Evolutionary conservation across 1,140 invertebrate genomes (phyloP), one percentile per base, ranked within the genome.

Genomic region (Meteorus sp.): DNA sequence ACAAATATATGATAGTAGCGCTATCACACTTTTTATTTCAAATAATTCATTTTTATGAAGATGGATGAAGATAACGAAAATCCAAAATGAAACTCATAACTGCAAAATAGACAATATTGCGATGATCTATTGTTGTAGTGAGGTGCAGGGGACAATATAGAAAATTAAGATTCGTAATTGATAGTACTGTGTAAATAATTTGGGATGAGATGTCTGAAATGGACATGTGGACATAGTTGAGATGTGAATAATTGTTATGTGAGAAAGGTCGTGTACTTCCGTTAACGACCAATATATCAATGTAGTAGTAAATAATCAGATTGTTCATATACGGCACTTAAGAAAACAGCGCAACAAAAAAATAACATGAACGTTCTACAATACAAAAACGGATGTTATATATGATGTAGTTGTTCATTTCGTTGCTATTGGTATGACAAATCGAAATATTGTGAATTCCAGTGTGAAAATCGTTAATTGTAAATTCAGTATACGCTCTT

Each of bases 261-360:
- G 31, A 53, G 39, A 23, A 60, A n/a, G n/a, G n/a, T n/a, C n/a
- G 52, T 44, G 22, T 39, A 39, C 8, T 39, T n/a, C n/a, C n/a
- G 13, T 39, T 39, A 13, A 15, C 35, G 8, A 39, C 8, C 35
- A 39, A 15, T 56, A 64, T 61, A 66, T 66, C n/a, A n/a, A 61
- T 35, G 56, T 61, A 61, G 52, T 48, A 58, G 35, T 8, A 37
- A 29, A 63, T 63, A 63, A 47, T 63, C 56, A 22, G 50, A 57
- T 31, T 43, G 62, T 66, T 62, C 39, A 61, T 58, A 60, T 59
- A n/a, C n/a, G n/a, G n/a, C n/a, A n/a, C n/a, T n/a, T n/a, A n/a
- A n/a, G n/a, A n/a, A n/a, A n/a, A n/a, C n/a, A n/a, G n/a, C n/a
- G n/a, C 35, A 39, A 3, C 3, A 39, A 39, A 5, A 5, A 39